Base-by-base conservation (phyloP, 2,888 invertebrate species). In the Phymatocera aterrima region DNA sequence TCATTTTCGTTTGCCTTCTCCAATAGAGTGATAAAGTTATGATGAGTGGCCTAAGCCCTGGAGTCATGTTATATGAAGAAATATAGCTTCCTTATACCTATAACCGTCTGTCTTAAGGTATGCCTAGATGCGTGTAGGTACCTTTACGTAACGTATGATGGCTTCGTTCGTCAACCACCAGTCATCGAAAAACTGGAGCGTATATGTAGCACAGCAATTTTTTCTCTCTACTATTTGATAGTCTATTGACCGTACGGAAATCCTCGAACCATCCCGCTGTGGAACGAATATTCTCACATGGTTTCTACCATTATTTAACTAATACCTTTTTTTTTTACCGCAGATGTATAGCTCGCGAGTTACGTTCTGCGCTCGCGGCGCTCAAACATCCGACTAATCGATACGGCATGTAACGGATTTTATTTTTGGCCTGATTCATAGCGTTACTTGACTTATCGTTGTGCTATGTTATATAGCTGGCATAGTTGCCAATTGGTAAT, bases 311-410 rank as follows among this genome's bases (percentile, higher is more conserved):
- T 57, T 75, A 75, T 75, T 75, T 60, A 57, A 75, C 60, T 57
- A 75, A 75, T 75, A 37, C 37, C 54, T 60, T 75, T 75, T 54
- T 43, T 60, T 75, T 75, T 54, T 43, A 57, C 57, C 75, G 21
- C 75, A 57, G 75, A 40, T 57, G 75, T 75, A 48, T 60, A 6
- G 8, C 57, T 21, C 40, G 40, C 75, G 40, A 15, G 54, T 75
- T 75, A 75, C 75, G 75, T 75, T 60, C 28, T 34, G 75, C 43
- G 75, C 75, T 75, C 57, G 57, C 15, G 75, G 75, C 75, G 75
- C 37, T 75, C 21, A 24, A 75, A 57, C 75, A 18, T 46, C 60
- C 40, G 40, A 75, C 75, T 72, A 72, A 72, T 72, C 72, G 54
- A 75, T 43, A 75, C 57, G 60, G 18, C 72, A 28, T 72, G 15